Conservation (phyloP, 2,113 vertebrate species). For the Lagopus leucura region DNA sequence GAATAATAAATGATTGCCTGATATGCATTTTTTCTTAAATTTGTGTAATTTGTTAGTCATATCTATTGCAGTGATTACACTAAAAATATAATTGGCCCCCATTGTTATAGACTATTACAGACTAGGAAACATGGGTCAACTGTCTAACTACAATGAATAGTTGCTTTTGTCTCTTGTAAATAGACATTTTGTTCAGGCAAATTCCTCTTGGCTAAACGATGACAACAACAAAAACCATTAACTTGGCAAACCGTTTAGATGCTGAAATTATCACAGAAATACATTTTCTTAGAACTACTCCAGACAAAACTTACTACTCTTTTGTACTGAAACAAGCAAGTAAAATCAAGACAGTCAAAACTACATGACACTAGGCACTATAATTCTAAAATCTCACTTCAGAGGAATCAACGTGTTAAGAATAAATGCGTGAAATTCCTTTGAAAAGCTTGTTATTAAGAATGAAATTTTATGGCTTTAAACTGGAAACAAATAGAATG, state of each 20-base stretch:
- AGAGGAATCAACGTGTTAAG: neutral
- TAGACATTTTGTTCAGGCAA: neutral
- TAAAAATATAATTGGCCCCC: neutral
- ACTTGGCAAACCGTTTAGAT: neutral
- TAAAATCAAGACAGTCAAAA: neutral
- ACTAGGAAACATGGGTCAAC: neutral
- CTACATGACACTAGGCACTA: neutral
- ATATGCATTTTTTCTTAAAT: neutral
- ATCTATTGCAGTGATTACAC: neutral
- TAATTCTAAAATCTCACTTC: neutral
- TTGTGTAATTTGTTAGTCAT: neutral
- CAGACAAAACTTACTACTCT: neutral
- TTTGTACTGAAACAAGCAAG: rapidly evolving
- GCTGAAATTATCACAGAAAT: neutral
- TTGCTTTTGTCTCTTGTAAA: neutral
- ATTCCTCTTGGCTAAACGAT: neutral
- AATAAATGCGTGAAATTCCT: neutral
- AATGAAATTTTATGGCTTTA: neutral
- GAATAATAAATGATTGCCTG: neutral
- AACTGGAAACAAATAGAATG: neutral
- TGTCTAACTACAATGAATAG: neutral
- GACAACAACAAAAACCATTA: neutral
- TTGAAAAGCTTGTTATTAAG: neutral
- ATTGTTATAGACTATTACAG: neutral
- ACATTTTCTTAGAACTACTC: neutral